Evolutionary conservation across 2,888 invertebrate species (phyloP), one percentile per base, ranked within the genome.

Genomic region (Omphaloscelis lunosa): DNA sequence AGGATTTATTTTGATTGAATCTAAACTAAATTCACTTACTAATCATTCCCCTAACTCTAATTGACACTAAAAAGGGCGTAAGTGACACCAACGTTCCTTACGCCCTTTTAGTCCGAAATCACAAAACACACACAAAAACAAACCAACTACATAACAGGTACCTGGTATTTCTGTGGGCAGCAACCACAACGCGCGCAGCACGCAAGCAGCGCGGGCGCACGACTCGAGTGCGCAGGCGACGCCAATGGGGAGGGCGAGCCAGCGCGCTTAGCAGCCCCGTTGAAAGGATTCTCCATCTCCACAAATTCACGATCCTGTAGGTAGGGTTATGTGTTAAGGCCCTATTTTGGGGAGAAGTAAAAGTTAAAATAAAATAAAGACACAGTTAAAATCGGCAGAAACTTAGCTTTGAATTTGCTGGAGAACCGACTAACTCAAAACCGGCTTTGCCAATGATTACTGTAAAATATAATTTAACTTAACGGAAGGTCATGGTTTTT

Each of bases 281-380:
- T 99, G 97, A 98, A 99, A 39, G 99, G 98, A 92, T 98, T 98
- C 94, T 99, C 99, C 97, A 99, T 97, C 97, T 99, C 99, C 88
- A 99, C 98, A 97, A 99, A 99, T 96, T 99, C 99, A 77, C 99
- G 98, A 96, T 99, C 99, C 99, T 99, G 97, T 63, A 92, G 92
- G 87, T 84, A 84, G 72, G 84, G 87, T 84, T 75, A 87, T 87
- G 69, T 84, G 87, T 86, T 84, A 84, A 80, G 84, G 84, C 84
- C 84, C 87, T 84, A 84, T 87, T 83, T 63, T 48, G 87, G 83
- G 84, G 80, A 87, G 68, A 74, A 83, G 63, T 87, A 51, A 62
- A 61, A 65, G 45, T 84, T 58, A 51, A 73, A 85, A 5, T 62
- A 65, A 85, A 81, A 75, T 29, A 79, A 70, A 45, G 27, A 11